Evolutionary conservation across 2,888 invertebrate genomes (phyloP).

Genomic region (Eugnorisma glareosa): DNA sequence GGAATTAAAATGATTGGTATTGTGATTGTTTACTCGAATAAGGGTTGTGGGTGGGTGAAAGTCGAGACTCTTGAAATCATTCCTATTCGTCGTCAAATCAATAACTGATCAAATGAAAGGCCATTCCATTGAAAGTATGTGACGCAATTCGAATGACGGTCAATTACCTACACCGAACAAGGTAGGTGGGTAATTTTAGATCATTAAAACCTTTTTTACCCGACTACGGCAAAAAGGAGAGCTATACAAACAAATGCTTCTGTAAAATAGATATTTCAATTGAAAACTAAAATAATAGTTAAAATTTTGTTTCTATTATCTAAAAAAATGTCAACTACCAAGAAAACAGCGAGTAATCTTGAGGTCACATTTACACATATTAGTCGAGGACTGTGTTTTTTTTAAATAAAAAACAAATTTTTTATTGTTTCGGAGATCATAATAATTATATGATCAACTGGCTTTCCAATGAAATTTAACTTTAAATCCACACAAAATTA

Average conservation of each 20-base stretch:
- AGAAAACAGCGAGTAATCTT: background rate
- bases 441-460: background rate
- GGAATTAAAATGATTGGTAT: background rate
- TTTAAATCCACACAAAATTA: background rate
- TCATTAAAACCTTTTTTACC: background rate
- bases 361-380: background rate
- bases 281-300: no score
- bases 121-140: background rate
- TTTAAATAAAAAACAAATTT: background rate
- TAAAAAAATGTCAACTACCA: background rate
- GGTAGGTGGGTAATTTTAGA: background rate
- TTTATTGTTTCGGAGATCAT: background rate
- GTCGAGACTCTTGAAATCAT: background rate
- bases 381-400: background rate
- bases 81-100: background rate
- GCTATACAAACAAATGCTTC: background rate
- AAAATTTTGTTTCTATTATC: no score
- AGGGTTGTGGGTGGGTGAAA: background rate
- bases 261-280: no score
- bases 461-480: background rate
- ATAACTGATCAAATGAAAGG: background rate
- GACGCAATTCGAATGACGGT: background rate
- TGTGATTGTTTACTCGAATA: background rate
- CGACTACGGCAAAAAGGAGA: no score
- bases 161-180: background rate